Percentiles rank a stretch among this genome's conserved stretches.
Conservation (phyloP, 2,888 invertebrate species). For the Mystacides longicornis region DNA sequence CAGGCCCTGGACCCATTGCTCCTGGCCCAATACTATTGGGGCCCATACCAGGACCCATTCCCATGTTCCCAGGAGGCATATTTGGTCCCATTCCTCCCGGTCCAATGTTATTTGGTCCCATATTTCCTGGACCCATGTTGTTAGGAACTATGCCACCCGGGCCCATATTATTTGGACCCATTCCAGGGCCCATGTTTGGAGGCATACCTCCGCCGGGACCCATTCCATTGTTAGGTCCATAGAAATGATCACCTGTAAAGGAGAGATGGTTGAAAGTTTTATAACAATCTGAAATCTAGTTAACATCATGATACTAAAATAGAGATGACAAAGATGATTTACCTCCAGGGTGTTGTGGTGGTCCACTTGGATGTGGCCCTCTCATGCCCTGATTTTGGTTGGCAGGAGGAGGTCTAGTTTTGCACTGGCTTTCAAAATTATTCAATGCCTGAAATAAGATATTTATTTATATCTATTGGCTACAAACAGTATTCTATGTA, state of each 20-base stretch:
- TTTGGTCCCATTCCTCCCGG: slow-evolving; percentile 28
- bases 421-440: slow-evolving; percentile 88
- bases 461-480: too few relatives aligned
- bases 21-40: slow-evolving; percentile 29
- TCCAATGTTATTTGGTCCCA: slow-evolving; percentile 28
- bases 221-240: slow-evolving; percentile 37
- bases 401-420: slow-evolving; percentile 78
- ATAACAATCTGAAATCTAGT: too few relatives aligned
- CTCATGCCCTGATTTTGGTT: slow-evolving; percentile 51
- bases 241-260: slow-evolving; percentile 38
- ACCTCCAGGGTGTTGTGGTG: slow-evolving; percentile 53
- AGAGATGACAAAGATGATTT: slow-evolving; percentile 27
- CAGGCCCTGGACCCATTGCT: slow-evolving; percentile 38
- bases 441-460: slow-evolving; percentile 47
- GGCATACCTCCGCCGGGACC: slow-evolving; percentile 36
- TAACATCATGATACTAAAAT: too few relatives aligned
- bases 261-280: neutral
- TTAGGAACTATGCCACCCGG: slow-evolving; percentile 32
- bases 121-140: slow-evolving; percentile 37
- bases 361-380: slow-evolving; percentile 47
- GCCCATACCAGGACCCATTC: slow-evolving; percentile 35
- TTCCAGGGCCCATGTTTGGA: slow-evolving; percentile 29
- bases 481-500: too few relatives aligned
- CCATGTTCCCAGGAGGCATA: slow-evolving; percentile 36
- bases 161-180: slow-evolving; percentile 24